Conservation (phyloP, 2,888 invertebrate genomes). For the Prostheceraeus crozeri region DNA sequence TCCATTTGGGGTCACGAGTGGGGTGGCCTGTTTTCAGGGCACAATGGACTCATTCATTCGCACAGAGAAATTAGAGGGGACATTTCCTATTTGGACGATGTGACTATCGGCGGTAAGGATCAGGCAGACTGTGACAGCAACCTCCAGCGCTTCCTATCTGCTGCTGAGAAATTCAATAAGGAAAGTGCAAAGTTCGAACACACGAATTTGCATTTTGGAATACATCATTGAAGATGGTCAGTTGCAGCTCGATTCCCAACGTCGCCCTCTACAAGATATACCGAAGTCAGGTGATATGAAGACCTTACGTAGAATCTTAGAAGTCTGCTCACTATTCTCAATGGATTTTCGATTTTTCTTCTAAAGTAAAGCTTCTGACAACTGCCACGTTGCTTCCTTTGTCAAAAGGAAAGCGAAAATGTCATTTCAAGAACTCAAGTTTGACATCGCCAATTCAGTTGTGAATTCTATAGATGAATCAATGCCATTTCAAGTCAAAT, state of each 20-base stretch:
- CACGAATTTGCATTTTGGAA: not conserved
- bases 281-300: not conserved
- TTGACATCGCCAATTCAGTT: too few species aligned
- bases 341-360: constrained; percentile 12
- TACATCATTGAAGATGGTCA: constrained; percentile 1
- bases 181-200: not conserved
- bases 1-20: constrained; percentile 31
- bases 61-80: constrained; percentile 22
- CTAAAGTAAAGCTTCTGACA: constrained; percentile 9
- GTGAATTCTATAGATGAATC: too few species aligned
- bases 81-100: constrained; percentile 24
- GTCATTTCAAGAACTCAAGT: too few species aligned
- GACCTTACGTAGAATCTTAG: not conserved
- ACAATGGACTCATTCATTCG: constrained; percentile 25
- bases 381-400: not conserved
- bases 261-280: constrained; percentile 15
- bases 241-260: not conserved
- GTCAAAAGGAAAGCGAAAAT: not conserved
- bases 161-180: not conserved
- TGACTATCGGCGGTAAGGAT: constrained; percentile 4
- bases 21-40: constrained; percentile 28
- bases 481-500: too few species aligned
- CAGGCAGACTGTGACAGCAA: constrained; percentile 10
- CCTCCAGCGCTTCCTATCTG: not conserved
- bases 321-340: constrained; percentile 19